Evolutionary conservation across 2,888 invertebrate species (phyloP), one percentile per base, ranked within the genome.

Genomic region (Brachyptera risi): DNA sequence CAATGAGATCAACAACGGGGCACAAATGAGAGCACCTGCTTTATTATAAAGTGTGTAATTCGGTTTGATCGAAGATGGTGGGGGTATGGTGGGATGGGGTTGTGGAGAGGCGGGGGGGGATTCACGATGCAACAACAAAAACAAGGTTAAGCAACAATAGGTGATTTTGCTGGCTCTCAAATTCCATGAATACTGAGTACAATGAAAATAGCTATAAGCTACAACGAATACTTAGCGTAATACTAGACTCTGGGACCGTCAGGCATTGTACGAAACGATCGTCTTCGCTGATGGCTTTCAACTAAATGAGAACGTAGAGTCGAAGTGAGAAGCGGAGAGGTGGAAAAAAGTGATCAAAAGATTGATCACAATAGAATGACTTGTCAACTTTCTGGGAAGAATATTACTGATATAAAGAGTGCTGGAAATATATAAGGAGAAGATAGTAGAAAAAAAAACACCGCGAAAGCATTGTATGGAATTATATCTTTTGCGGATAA

Each of bases 171-270:
- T 60, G 57, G 42, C 31, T 35, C 51, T 60, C 57, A 63, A 63
- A 63, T 59, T 59, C 62, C 62, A 35, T 59, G 62, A 59, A 56
- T 59, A 57, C 27, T 15, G 59, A 57, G 31, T 31, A 59, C 59
- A 59, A 59, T 56, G 27, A 40, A 37, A 59, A 51, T 51, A 59
- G 17, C 37, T 23, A 3, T 38, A 27, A n/a, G 27, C 27, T 38
- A 51, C 42, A 59, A 27, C 21, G 37, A 51, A 51, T 59, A 50
- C 59, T 37, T 59, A 47, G 42, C 42, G 19, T n/a, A n/a, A 3
- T 19, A 19, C 23, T 17, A 24, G 24, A 47, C 23, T 24, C 47
- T 7, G 47, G 23, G 21, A 24, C 24, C 24, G 47, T 47, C 23
- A 24, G n/a, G n/a, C 23, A 31, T 31, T 7, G 31, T 47, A 5